phyloP scores from a whole-genome alignment of 2,888 invertebrate species.

The Rotaria macrura region DNA sequence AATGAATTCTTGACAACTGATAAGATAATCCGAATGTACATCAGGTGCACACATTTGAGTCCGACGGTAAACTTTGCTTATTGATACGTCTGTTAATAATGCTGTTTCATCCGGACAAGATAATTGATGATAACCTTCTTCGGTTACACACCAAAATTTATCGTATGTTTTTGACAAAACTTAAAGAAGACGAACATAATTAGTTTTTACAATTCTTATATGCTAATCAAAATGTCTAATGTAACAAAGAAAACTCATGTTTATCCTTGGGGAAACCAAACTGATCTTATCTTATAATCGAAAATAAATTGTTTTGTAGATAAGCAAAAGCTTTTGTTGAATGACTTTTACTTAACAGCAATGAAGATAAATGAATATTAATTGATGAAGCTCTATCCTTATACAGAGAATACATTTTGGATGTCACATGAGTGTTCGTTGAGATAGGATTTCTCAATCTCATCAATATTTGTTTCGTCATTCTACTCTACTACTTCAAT shows the following conservation, averaged over 20 bases:
- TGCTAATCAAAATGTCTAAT: no score
- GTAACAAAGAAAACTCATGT: neutral
- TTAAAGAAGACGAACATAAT: neutral
- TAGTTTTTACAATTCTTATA: no score
- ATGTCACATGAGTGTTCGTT: neutral
- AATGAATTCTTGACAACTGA: neutral
- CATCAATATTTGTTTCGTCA: neutral
- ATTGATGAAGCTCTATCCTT: neutral
- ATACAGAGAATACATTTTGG: neutral
- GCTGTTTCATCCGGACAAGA: neutral
- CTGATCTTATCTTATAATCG: neutral
- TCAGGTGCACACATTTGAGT: constrained; percentile 1
- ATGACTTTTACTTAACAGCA: neutral
- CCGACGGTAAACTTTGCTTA: constrained; percentile 1
- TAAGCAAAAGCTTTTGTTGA: neutral
- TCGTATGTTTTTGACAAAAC: neutral
- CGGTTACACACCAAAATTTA: constrained; percentile 19
- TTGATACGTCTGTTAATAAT: neutral
- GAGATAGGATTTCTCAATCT: neutral
- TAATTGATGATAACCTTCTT: neutral
- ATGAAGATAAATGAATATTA: neutral
- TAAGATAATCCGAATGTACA: neutral
- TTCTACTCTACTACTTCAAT: neutral
- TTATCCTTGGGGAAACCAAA: neutral
- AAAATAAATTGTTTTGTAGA: neutral